Evolutionary conservation across 2,888 invertebrate genomes (phyloP).

Genomic region (Sepiola atlantica): DNA sequence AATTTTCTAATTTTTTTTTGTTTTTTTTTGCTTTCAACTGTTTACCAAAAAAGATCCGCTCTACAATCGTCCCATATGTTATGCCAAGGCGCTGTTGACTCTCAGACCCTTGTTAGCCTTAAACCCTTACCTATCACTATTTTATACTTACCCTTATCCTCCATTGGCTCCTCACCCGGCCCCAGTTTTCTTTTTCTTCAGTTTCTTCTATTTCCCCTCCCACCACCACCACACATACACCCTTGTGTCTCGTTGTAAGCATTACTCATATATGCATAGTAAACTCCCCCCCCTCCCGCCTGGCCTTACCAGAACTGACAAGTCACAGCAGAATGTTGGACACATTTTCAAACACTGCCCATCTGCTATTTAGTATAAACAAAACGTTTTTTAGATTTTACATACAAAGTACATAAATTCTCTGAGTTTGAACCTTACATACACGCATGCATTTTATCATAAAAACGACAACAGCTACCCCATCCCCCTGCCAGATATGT

Average conservation of each 20-base stretch:
- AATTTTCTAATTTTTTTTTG: too few relatives aligned
- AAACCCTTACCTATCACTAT: neutral
- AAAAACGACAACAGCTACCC: too few relatives aligned
- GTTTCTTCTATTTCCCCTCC: neutral
- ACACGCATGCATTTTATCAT: neutral
- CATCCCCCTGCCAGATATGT: too few relatives aligned
- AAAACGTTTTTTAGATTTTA: neutral
- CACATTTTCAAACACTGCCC: neutral
- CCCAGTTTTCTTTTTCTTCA: neutral
- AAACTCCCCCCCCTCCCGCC: too few relatives aligned
- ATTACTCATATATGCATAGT: neutral
- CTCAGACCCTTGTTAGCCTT: neutral
- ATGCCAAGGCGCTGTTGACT: neutral
- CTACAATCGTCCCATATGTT: neutral
- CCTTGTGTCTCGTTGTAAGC: neutral
- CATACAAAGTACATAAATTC: neutral
- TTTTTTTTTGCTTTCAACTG: neutral
- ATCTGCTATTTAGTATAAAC: neutral
- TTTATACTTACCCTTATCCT: neutral
- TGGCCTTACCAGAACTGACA: neutral
- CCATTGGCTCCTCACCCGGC: neutral
- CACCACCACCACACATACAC: neutral
- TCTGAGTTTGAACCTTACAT: neutral
- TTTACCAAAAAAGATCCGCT: neutral
- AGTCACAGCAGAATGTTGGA: slow-evolving; percentile 16